Evolutionary conservation across 2,797 vertebrate species (phyloP), one percentile per base, ranked within the genome.

Genomic region (Catharus ustulatus): DNA sequence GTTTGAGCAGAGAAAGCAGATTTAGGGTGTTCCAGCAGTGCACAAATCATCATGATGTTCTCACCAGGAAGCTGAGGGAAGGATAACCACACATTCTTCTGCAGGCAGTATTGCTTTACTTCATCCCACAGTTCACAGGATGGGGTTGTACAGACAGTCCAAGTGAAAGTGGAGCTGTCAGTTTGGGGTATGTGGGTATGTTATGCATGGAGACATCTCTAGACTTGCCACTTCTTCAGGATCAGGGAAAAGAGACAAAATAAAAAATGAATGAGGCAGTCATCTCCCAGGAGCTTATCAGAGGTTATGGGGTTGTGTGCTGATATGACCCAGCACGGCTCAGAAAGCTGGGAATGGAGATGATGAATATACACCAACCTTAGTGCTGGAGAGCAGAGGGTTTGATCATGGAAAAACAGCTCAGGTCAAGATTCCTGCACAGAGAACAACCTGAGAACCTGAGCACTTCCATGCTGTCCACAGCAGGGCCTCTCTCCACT

Each of bases 231-330:
- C 43, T 79, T 62, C 23, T 42, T 57, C 48, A 83, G 59, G 30
- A 61, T 32, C 15, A 68, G 13, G 12, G 16, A n/a, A 48, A 52
- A 48, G 42, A 36, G 15, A 5, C 22, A 22, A 17, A 24, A 24
- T 36, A 8, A 45, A 36, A 9, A 51, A 34, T 4, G 10, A 19
- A 29, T 29, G 20, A 72, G 26, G 42, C 15, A 32, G 8, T 27
- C 7, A 45, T 5, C 17, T 29, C 10, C 42, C 49, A 67, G 57
- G 43, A 71, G 5, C 24, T 68, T 36, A 6, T 63, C 49, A 40
- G 64, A 52, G 23, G 59, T n/a, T 30, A 24, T 0, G 2, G 57
- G 36, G 30, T 26, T 5, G 0, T n/a, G 42, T 26, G 52, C n/a
- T 74, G 69, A 17, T 11, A 5, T 16, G 67, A 71, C 10, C 24